phyloP scores from a whole-genome alignment of 2,797 vertebrate species.

The Gymnodraco acuticeps region DNA sequence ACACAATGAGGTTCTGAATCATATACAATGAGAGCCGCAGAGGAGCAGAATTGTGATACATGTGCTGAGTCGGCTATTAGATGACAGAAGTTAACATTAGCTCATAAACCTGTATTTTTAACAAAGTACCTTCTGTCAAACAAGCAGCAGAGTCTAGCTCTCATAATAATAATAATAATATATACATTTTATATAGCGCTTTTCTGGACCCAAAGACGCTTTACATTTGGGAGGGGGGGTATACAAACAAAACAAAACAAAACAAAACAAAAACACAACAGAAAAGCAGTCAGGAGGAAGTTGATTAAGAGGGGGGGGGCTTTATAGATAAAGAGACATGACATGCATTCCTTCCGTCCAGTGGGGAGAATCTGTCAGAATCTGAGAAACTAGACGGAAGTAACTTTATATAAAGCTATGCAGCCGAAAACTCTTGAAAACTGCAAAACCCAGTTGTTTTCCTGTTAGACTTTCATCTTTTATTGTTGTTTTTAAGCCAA shows the following conservation, averaged over 20 bases:
- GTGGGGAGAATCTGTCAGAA: constrained; percentile 19
- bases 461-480: neutral
- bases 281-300: too few relatives aligned
- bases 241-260: too few relatives aligned
- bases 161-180: too few relatives aligned
- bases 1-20: constrained; percentile 31
- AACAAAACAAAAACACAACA: too few relatives aligned
- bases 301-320: too few relatives aligned
- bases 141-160: neutral
- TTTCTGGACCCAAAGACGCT: too few relatives aligned
- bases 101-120: constrained; percentile 30
- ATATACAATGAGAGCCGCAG: constrained; percentile 8
- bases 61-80: constrained; percentile 38
- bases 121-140: constrained; percentile 28
- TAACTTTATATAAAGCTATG: neutral
- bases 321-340: too few relatives aligned
- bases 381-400: constrained; percentile 1
- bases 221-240: too few relatives aligned
- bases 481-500: neutral
- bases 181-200: too few relatives aligned
- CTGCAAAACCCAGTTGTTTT: neutral
- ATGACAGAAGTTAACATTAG: constrained; percentile 38
- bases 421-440: neutral
- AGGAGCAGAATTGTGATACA: constrained; percentile 23
- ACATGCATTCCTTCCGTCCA: neutral